Base-by-base conservation (phyloP, 2,797 vertebrate species). In the Acanthurus lineatus region DNA sequence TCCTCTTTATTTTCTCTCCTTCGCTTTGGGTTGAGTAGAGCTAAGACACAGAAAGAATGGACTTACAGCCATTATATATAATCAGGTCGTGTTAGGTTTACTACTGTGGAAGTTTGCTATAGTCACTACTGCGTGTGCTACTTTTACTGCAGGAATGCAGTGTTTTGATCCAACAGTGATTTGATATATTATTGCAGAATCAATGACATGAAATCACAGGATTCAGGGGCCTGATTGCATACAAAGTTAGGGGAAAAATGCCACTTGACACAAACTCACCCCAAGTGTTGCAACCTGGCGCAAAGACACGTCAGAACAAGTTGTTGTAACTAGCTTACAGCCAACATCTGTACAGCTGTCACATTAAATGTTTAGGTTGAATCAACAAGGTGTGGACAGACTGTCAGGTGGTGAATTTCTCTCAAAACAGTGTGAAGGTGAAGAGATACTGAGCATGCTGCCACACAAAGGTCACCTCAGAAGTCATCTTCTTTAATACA, bases 11-110 rank as follows among this genome's bases (percentile, higher is more conserved):
- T 73, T 60, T 59, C 62, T 68, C 57, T 57, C 58, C 40, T 69
- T 79, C 66, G 73, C 76, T 76, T 86, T 73, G 72, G 61, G 69
- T 59, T 71, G 66, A 83, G 67, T 72, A 49, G 72, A 76, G 53
- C 67, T 58, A 1, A 44, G 44, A 71, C 78, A 57, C 57, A 64
- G 62, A 69, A 22, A 58, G 40, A 79, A 53, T 42, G 51, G 69
- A 83, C 45, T 11, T 32, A 51, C 52, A 65, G 78, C 69, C 68
- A 16, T 78, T 48, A 49, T 42, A 19, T 72, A 42, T 69, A 51
- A 51, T 72, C 56, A 73, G 20, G 61, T 67, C 59, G 45, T 54
- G 56, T 84, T 68, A 69, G 57, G 54, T 67, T 77, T 67, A 60
- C 72, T 60, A 56, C 70, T 58, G 53, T 63, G 28, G 20, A 54